Conservation (phyloP, 2,113 vertebrate species). For the Trichechus manatus region DNA sequence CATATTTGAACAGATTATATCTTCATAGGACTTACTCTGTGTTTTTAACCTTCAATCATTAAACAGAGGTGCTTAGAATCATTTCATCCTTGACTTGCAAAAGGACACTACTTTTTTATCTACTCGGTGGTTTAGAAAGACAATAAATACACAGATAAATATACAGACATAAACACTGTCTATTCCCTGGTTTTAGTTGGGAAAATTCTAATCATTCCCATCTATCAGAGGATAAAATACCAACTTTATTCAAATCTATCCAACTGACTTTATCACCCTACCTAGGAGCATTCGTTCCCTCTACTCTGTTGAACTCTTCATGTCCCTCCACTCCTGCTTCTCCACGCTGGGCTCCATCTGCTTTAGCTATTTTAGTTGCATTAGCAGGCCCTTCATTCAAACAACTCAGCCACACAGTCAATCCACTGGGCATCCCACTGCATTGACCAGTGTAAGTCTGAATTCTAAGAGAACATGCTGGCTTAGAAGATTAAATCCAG, state of each 20-base stretch:
- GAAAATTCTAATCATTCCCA: slow-evolving; percentile 7
- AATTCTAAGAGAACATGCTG: neutral
- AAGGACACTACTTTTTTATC: neutral
- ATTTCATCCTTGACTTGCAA: neutral
- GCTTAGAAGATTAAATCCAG: neutral
- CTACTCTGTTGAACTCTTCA: neutral
- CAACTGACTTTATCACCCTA: neutral
- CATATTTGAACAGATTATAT: neutral
- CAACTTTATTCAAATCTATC: neutral
- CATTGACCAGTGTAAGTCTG: neutral
- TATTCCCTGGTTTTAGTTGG: neutral
- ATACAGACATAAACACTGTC: neutral
- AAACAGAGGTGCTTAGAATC: neutral
- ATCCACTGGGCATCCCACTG: neutral
- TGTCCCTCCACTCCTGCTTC: neutral
- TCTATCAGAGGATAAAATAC: neutral
- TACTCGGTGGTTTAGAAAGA: slow-evolving; percentile 41
- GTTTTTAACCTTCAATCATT: neutral
- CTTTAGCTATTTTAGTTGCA: neutral
- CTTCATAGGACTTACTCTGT: neutral
- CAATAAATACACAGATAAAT: neutral
- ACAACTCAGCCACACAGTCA: neutral
- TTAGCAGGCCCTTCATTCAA: neutral
- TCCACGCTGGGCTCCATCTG: neutral
- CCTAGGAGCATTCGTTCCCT: neutral